phyloP scores from a whole-genome alignment of 2,888 invertebrate genomes.

The Oasisia sp. region DNA sequence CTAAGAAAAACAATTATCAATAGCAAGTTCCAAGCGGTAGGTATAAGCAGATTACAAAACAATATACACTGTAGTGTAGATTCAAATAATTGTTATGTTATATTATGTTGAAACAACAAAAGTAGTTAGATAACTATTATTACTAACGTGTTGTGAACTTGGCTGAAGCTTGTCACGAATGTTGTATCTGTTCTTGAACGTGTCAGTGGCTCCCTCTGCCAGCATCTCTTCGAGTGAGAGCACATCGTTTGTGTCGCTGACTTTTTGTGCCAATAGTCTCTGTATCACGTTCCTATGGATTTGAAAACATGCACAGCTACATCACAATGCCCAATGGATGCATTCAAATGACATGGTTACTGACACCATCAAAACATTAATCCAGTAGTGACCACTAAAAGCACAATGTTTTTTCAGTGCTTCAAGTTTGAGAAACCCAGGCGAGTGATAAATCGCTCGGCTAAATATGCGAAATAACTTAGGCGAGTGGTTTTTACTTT shows the following conservation, averaged over 20 bases:
- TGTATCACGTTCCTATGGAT: conserved; percentile 75
- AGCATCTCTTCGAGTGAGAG: conserved; percentile 89
- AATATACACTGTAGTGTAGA: no score
- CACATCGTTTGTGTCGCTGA: conserved; percentile 72
- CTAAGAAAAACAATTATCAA: no score
- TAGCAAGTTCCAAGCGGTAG: no score
- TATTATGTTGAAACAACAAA: not conserved
- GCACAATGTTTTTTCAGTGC: no score
- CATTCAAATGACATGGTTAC: not conserved
- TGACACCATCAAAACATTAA: not conserved
- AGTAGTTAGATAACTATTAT: not conserved
- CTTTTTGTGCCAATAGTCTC: conserved; percentile 79
- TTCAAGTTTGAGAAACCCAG: no score
- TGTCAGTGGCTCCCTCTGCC: conserved; percentile 76
- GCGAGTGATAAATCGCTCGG: no score
- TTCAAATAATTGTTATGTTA: not conserved
- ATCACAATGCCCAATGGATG: not conserved
- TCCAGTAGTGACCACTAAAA: not conserved
- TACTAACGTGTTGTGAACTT: not conserved
- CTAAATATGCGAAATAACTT: no score
- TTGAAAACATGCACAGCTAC: not conserved
- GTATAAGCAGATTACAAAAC: no score
- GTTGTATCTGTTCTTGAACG: conserved; percentile 27
- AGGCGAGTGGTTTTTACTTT: no score
- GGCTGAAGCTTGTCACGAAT: not conserved